phyloP scores from a whole-genome alignment of 2,113 vertebrate genomes.

The Enhydra lutris region DNA sequence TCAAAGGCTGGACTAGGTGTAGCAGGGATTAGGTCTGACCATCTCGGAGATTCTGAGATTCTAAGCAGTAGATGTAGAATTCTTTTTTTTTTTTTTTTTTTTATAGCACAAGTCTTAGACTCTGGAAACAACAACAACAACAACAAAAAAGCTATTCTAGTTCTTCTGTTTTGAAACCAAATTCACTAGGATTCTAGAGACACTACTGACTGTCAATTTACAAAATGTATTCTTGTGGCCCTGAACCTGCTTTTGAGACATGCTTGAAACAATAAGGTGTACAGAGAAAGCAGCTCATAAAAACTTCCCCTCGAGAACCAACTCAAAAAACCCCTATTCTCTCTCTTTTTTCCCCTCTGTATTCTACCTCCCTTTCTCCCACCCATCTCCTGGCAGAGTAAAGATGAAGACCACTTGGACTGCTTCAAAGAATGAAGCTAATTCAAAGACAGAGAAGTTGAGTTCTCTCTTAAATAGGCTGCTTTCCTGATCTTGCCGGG shows the following conservation, averaged over 20 bases:
- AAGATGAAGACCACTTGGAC: not conserved
- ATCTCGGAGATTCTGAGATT: not conserved
- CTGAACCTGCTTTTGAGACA: not conserved
- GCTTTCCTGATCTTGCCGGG: not conserved
- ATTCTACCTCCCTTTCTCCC: not conserved
- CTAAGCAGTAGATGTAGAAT: not conserved
- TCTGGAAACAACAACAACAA: not conserved
- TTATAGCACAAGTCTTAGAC: not conserved
- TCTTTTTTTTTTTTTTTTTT: not conserved
- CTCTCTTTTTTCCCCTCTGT: not conserved
- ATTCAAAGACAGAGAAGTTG: not conserved
- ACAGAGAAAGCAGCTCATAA: not conserved
- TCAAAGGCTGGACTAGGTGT: not conserved
- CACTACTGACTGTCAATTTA: not conserved
- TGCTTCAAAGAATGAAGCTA: not conserved
- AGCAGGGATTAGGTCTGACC: not conserved
- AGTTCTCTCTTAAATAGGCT: not conserved
- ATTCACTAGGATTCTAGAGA: not conserved
- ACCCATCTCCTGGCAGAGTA: not conserved
- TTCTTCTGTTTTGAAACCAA: not conserved
- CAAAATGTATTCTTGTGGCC: not conserved
- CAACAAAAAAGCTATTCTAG: not conserved
- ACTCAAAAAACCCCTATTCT: not conserved
- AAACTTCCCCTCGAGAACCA: not conserved
- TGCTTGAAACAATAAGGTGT: not conserved